phyloP scores from a whole-genome alignment of 2,113 vertebrate species.

The Rattus rattus region DNA sequence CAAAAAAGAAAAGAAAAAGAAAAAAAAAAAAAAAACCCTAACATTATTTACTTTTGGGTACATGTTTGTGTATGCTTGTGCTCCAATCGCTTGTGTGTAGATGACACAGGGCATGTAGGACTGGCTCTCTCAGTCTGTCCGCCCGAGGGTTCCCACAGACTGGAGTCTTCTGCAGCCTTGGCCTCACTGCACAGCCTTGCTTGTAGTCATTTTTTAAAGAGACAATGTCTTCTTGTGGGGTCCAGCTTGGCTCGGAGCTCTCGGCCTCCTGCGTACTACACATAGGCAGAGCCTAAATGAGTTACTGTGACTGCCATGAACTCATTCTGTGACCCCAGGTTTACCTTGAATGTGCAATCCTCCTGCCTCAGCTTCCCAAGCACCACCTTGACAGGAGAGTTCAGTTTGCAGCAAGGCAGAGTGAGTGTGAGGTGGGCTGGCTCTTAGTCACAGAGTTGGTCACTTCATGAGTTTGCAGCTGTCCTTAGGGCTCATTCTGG shows the following conservation, averaged over 20 bases:
- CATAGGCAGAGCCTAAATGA: not conserved
- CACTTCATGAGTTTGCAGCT: not conserved
- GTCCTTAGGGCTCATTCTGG: not conserved
- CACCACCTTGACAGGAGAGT: fast-evolving
- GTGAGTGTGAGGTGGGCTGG: not conserved
- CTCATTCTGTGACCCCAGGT: not conserved
- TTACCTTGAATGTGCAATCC: too few relatives aligned
- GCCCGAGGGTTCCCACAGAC: not conserved
- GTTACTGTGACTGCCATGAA: not conserved
- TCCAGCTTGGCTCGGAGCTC: not conserved
- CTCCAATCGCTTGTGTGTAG: not conserved
- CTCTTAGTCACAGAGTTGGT: not conserved
- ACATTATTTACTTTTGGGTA: not conserved
- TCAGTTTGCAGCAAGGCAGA: not conserved
- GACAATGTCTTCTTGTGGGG: not conserved
- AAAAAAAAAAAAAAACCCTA: not conserved
- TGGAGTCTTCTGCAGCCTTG: not conserved
- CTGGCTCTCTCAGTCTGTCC: not conserved
- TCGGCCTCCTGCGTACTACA: not conserved
- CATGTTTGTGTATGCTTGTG: not conserved
- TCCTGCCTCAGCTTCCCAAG: not conserved
- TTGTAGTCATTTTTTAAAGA: not conserved
- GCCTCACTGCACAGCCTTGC: not conserved
- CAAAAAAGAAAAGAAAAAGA: too few relatives aligned
- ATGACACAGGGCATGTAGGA: not conserved